Conservation (phyloP, 2,888 invertebrate species). For the Lissocephala sabroskyi region DNA sequence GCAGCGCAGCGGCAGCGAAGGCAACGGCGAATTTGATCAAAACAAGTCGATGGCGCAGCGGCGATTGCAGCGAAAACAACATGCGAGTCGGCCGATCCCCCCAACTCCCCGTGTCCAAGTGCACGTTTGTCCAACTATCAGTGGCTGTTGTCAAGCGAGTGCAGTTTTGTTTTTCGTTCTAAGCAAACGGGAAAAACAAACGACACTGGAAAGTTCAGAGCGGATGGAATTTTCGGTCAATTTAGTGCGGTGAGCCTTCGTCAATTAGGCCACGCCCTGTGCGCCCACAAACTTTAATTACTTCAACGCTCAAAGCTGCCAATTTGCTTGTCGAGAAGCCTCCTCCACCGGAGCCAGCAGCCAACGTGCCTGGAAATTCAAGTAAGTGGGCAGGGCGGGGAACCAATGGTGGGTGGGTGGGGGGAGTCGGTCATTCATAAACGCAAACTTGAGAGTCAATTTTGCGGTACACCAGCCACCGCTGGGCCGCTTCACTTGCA, state of each 20-base stretch:
- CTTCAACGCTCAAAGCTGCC: conserved; percentile 53
- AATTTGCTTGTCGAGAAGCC: conserved; percentile 44
- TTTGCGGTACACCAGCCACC: too few species aligned
- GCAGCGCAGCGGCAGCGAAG: conserved; percentile 4
- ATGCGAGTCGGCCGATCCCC: too few species aligned
- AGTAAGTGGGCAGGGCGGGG: conserved; percentile 16
- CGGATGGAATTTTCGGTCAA: too few species aligned
- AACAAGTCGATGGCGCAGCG: conserved; percentile 37
- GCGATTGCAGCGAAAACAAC: too few species aligned
- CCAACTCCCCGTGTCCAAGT: too few species aligned
- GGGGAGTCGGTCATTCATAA: conserved; percentile 43
- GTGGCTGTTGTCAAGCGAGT: neutral
- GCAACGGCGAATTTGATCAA: conserved; percentile 33
- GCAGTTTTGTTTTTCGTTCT: conserved; percentile 3
- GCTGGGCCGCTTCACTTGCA: too few species aligned
- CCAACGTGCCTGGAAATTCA: conserved; percentile 52
- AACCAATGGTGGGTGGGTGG: neutral
- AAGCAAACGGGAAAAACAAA: conserved; percentile 42
- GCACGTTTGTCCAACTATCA: neutral
- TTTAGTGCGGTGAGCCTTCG: too few species aligned
- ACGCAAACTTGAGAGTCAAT: conserved; percentile 35
- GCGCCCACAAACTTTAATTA: conserved; percentile 35
- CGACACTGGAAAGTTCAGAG: too few species aligned
- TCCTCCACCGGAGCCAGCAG: conserved; percentile 18
- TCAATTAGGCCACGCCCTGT: too few species aligned